A percentile compares a stretch with the other conserved stretches of the same genome.
Conservation (phyloP, 2,113 vertebrate species). For the Kobus ellipsiprymnus region DNA sequence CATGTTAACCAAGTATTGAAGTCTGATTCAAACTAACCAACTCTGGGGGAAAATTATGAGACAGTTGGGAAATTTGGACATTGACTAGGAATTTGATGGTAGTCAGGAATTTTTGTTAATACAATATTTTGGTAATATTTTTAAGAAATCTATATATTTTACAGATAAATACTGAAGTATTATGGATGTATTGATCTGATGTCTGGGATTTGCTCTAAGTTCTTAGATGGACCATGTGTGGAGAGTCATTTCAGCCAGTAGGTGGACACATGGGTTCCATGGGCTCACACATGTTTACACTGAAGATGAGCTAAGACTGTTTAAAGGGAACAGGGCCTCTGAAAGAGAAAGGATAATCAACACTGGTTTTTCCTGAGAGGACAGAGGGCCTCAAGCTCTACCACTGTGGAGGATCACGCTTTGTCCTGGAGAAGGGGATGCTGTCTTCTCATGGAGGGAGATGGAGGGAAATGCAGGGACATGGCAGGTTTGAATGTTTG, state of each 20-base stretch:
- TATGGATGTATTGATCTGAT: not conserved
- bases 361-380: not conserved
- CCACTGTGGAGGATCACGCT: not conserved
- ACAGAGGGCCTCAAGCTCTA: not conserved
- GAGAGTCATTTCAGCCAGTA: not conserved
- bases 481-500: no score
- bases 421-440: not conserved
- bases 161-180: not conserved
- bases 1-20: not conserved
- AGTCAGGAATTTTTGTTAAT: not conserved
- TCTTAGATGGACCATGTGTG: not conserved
- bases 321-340: not conserved
- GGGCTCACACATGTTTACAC: no score
- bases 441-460: not conserved
- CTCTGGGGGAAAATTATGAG: not conserved
- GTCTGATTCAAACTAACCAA: not conserved
- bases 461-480: not conserved
- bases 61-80: not conserved
- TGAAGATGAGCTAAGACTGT: not conserved
- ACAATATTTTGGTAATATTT: not conserved
- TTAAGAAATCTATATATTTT: not conserved
- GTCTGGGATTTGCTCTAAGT: not conserved
- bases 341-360: not conserved
- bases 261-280: rapidly evolving
- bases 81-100: not conserved